phyloP scores from a whole-genome alignment of 2,888 invertebrate species.

The Drosophila ustulata region DNA sequence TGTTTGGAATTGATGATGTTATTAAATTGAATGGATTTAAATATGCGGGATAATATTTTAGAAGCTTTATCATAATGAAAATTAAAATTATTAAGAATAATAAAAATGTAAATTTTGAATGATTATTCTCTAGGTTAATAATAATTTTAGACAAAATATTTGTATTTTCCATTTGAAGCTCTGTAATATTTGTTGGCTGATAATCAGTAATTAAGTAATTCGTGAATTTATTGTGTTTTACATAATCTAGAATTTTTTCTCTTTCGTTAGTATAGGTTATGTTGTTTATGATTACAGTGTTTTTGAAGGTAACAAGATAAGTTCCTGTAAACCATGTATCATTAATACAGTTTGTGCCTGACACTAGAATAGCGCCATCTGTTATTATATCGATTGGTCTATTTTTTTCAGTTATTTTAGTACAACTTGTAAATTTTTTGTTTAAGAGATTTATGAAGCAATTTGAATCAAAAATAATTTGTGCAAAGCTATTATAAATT shows the following conservation, averaged over 20 bases:
- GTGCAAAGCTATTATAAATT: no score
- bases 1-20: background rate
- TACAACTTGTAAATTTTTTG: conserved; percentile 8
- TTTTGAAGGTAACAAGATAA: background rate
- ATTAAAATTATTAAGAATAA: background rate
- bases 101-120: background rate
- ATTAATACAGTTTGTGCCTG: conserved; percentile 5
- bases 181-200: background rate
- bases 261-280: background rate
- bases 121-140: background rate
- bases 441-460: background rate
- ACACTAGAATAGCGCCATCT: conserved; percentile 2
- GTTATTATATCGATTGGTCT: conserved; percentile 5
- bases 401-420: conserved; percentile 6
- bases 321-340: conserved; percentile 1
- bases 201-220: background rate
- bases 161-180: background rate
- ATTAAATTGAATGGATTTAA: background rate
- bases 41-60: background rate
- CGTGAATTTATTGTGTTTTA: background rate
- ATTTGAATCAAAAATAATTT: no score
- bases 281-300: background rate
- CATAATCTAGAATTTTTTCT: background rate
- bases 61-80: conserved; percentile 2
- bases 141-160: background rate